These are phyloP conservation scores for Etheostoma nigrum DNA, from an alignment of 2,797 vertebrate genomes.

Conservation along the genomic window DNA sequence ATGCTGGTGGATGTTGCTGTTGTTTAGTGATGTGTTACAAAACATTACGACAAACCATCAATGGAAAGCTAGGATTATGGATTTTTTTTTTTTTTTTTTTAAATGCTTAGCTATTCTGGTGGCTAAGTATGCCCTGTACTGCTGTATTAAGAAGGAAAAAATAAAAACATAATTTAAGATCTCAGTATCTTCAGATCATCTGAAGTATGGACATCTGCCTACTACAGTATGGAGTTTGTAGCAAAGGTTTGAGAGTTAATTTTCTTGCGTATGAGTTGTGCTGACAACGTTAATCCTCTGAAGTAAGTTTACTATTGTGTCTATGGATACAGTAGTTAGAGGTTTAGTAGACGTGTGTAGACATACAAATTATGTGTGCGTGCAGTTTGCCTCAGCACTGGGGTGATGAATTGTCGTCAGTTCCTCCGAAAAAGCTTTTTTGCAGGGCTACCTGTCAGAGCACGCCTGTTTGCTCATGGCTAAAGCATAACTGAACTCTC, in stretches of 20 bases:
- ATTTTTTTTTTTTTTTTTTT: not conserved
- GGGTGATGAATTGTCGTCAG: slow-evolving; percentile 35
- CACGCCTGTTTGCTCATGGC: slow-evolving; percentile 70
- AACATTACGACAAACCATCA: too few species aligned
- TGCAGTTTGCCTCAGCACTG: slow-evolving; percentile 41
- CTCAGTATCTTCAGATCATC: not conserved
- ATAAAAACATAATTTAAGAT: not conserved
- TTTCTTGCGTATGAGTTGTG: not conserved
- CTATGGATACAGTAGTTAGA: slow-evolving; percentile 42
- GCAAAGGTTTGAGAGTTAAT: slow-evolving; percentile 1
- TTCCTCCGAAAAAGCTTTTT: slow-evolving; percentile 21
- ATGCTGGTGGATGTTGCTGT: too few species aligned
- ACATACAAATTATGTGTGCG: slow-evolving; percentile 25
- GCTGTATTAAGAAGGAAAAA: not conserved
- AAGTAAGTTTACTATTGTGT: slow-evolving; percentile 16
- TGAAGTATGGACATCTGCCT: not conserved
- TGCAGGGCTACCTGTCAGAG: slow-evolving; percentile 72
- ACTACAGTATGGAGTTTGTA: not conserved
- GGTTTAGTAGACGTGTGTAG: slow-evolving; percentile 35
- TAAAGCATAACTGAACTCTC: slow-evolving; percentile 63
- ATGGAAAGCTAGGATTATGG: not conserved
- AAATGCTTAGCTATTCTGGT: not conserved
- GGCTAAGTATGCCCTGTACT: not conserved
- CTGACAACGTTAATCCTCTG: slow-evolving; percentile 31
- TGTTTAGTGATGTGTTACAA: too few species aligned